These are phyloP conservation scores for Lamellibrachia satsuma DNA, from an alignment of 2,888 invertebrate genomes.

Conservation along the genomic window DNA sequence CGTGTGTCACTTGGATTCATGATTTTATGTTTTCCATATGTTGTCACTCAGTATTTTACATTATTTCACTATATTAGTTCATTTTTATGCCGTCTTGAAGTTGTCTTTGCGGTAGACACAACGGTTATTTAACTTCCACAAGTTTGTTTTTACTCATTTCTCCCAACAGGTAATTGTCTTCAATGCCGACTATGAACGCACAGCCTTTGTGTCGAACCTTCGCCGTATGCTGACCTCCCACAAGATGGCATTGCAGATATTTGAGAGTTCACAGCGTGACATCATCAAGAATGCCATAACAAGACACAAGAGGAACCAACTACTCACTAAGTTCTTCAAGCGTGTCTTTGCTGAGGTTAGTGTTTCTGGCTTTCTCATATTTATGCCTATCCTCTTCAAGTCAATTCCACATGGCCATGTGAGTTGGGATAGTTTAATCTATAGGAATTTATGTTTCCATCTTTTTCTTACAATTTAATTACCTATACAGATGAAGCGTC, in stretches of 20 bases:
- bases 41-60: background rate
- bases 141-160: background rate
- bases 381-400: background rate
- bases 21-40: background rate
- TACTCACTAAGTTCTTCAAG: slow-evolving; percentile 59
- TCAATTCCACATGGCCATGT: too few species aligned
- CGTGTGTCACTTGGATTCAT: background rate
- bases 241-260: slow-evolving; percentile 36
- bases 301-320: slow-evolving; percentile 55
- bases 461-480: too few species aligned
- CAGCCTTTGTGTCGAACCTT: slow-evolving; percentile 45
- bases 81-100: background rate
- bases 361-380: background rate
- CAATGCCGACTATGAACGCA: slow-evolving; percentile 45
- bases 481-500: too few species aligned
- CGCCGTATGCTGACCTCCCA: slow-evolving; percentile 37
- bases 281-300: slow-evolving; percentile 53
- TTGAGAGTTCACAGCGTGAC: slow-evolving; percentile 36
- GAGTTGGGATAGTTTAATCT: too few species aligned
- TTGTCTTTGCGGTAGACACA: background rate
- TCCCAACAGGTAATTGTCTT: slow-evolving; percentile 51
- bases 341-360: slow-evolving; percentile 42
- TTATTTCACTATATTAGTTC: background rate
- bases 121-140: background rate
- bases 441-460: too few species aligned